phyloP scores from a whole-genome alignment of 2,113 vertebrate species.

The Elgaria multicarinata region DNA sequence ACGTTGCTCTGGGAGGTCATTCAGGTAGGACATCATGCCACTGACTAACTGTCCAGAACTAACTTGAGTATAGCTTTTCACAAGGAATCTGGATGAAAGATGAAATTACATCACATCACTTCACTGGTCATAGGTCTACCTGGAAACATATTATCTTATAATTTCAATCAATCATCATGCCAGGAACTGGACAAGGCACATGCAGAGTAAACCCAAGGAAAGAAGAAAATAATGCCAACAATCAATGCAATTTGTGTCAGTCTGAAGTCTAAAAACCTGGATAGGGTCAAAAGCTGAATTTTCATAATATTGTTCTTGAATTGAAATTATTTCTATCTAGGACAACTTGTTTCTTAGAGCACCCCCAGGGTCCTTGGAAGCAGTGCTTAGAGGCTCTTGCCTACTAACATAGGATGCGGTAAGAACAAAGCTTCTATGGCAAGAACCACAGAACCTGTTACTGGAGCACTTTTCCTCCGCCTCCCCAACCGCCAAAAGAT shows the following conservation, averaged over 20 bases:
- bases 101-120: background rate
- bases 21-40: conserved; percentile 94
- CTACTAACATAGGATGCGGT: too few species aligned
- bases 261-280: background rate
- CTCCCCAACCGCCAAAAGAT: too few species aligned
- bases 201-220: background rate
- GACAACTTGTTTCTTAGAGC: too few species aligned
- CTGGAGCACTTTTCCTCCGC: too few species aligned
- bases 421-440: too few species aligned
- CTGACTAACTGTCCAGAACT: conserved; percentile 84
- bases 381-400: too few species aligned
- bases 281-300: background rate
- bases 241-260: background rate
- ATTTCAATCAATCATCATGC: background rate
- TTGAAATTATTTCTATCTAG: background rate
- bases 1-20: conserved; percentile 79
- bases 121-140: background rate
- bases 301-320: background rate
- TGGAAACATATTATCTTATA: background rate
- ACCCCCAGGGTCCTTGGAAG: too few species aligned
- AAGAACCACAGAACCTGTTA: too few species aligned
- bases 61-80: conserved; percentile 92
- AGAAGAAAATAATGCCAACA: background rate
- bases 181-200: background rate
- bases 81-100: conserved; percentile 82